Conservation (phyloP, 2,888 invertebrate genomes). For the Electrophaes corylata region DNA sequence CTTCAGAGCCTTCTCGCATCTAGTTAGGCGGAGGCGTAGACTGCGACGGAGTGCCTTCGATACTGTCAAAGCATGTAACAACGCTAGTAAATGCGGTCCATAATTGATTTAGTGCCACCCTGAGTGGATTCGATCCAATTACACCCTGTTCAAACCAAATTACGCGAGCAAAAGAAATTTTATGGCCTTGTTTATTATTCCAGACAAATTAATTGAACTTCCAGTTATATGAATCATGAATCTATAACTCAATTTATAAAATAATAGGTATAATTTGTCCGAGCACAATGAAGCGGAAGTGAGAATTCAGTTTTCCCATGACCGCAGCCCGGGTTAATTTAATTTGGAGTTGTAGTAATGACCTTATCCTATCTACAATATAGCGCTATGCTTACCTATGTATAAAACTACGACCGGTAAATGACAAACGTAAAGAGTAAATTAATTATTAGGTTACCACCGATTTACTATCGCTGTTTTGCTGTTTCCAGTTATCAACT, state of each 20-base stretch:
- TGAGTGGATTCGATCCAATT: conserved; percentile 53
- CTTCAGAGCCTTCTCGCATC: conserved; percentile 12
- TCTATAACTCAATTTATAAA: conserved; percentile 35
- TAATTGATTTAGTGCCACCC: conserved; percentile 57
- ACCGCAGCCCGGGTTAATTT: conserved; percentile 23
- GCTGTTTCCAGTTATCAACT: too few species aligned
- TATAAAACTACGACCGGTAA: neutral
- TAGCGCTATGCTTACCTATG: neutral
- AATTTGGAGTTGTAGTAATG: conserved; percentile 24
- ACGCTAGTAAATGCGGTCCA: conserved; percentile 53
- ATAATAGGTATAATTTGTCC: conserved; percentile 27
- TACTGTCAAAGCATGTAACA: conserved; percentile 61
- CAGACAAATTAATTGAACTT: conserved; percentile 41
- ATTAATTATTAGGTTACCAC: neutral
- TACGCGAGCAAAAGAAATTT: conserved; percentile 41
- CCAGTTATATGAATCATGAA: conserved; percentile 37
- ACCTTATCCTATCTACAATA: conserved; percentile 17
- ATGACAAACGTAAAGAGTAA: neutral
- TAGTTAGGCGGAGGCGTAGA: conserved; percentile 1
- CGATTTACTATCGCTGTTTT: neutral
- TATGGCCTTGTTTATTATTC: conserved; percentile 45
- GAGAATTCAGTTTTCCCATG: conserved; percentile 34
- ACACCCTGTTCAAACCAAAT: conserved; percentile 40
- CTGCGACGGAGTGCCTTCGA: conserved; percentile 40
- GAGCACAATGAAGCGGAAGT: conserved; percentile 33